A percentile compares a stretch with the other conserved stretches of the same genome.
These are phyloP conservation scores for Epinotia demarniana DNA, from an alignment of 2,888 invertebrate species.

Conservation along the genomic window DNA sequence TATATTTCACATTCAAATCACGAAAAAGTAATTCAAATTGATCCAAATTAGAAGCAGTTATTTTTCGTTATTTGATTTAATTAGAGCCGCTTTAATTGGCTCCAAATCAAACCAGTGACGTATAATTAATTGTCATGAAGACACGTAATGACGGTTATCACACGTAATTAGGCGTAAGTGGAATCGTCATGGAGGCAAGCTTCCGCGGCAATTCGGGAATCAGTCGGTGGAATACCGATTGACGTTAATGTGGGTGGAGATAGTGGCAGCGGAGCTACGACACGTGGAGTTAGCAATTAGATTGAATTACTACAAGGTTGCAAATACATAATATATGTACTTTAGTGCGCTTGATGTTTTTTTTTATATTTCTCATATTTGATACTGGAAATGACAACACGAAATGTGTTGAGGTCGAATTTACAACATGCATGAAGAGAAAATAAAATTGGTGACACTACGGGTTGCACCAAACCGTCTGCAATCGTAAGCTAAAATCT, in stretches of 20 bases:
- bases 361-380: too few relatives aligned
- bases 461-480: too few relatives aligned
- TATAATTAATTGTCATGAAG: conserved; percentile 52
- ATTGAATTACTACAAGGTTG: neutral
- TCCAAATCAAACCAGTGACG: conserved; percentile 11
- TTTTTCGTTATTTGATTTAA: conserved; percentile 9
- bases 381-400: too few relatives aligned
- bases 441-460: too few relatives aligned
- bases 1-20: neutral
- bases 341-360: too few relatives aligned
- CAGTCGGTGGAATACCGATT: conserved; percentile 56
- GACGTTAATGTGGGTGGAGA: conserved; percentile 65
- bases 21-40: neutral
- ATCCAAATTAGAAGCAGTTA: neutral
- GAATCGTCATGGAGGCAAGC: conserved; percentile 7
- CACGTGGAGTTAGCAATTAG: neutral
- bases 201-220: conserved; percentile 21
- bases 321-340: neutral
- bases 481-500: too few relatives aligned
- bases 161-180: conserved; percentile 15
- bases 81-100: conserved; percentile 13
- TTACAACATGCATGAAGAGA: neutral
- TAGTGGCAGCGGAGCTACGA: conserved; percentile 50
- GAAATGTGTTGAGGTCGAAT: neutral
- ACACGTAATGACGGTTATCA: conserved; percentile 30